phyloP scores from a whole-genome alignment of 2,113 vertebrate genomes.

The Rhinolophus ferrumequinum region DNA sequence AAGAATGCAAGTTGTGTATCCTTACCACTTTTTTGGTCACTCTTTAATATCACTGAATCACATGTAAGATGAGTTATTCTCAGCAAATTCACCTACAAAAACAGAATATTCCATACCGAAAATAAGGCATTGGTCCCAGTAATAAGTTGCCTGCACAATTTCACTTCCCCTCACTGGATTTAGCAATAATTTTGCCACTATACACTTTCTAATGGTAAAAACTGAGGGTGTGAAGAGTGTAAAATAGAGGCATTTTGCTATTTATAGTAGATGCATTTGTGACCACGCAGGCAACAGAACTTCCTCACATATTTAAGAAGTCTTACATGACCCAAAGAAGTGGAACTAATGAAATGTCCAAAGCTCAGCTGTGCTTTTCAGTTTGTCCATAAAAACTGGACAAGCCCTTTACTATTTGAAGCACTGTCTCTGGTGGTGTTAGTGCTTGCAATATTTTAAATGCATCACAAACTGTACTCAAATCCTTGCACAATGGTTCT shows the following conservation, averaged over 20 bases:
- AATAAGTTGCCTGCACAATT: slow-evolving; percentile 6
- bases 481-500: slow-evolving; percentile 1
- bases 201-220: slow-evolving; percentile 6
- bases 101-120: neutral
- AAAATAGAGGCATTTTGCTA: slow-evolving; percentile 32
- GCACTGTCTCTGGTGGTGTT: neutral
- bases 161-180: neutral
- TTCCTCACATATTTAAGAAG: slow-evolving; percentile 42
- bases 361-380: slow-evolving; percentile 57
- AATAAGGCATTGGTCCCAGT: neutral
- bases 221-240: neutral
- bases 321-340: neutral
- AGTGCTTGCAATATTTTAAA: slow-evolving; percentile 35
- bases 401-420: slow-evolving; percentile 35
- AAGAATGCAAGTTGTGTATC: neutral
- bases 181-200: neutral
- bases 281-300: neutral
- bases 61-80: neutral
- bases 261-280: neutral
- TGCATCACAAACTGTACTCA: neutral
- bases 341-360: slow-evolving; percentile 48
- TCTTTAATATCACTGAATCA: slow-evolving; percentile 26
- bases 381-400: slow-evolving; percentile 41
- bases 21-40: neutral
- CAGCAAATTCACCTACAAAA: slow-evolving; percentile 47